Base-by-base conservation (phyloP, 2,113 vertebrate species). In the Brachionichthys hirsutus region DNA sequence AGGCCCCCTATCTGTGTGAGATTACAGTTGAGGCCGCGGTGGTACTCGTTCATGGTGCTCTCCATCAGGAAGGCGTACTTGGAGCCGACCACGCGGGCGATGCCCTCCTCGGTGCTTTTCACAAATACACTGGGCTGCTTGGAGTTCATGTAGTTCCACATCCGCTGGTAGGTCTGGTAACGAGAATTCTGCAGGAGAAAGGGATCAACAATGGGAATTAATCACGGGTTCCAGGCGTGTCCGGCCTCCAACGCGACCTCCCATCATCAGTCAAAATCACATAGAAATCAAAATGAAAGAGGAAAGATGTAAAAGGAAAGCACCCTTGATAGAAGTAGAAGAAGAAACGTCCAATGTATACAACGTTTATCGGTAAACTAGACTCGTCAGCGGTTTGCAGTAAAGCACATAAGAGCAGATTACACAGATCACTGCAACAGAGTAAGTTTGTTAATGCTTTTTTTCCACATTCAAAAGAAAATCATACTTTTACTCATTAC, bases 141-240 rank as follows among this genome's bases (percentile, higher is more conserved):
- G 0, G 94, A 95, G 80, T 95, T 90, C 95, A 96, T 96, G 87
- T 95, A 96, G 86, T 96, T 96, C 95, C 95, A 96, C 95, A 96
- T 96, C 3, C 95, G 91, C 88, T 96, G 94, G 78, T 96, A 96
- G 0, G 94, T 96, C 86, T 96, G 95, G 79, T 96, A 96, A 30
- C 94, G 81, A 0, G 94, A 96, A 71, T 95, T 96, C 95, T 96
- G 80, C 30, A 50, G 46, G 49, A 20, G 15, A 61, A 70, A 2
- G 13, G 50, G 2, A 62, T 46, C 9, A 48, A 53, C 13, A 51
- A 47, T 0, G 12, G 12, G 14, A 47, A 44, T 60, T 61, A 40
- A 17, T 34, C 45, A 46, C 20, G 8, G 40, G 48, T 14, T 48
- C 19, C 36, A 54, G 17, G 51, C 50, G 36, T 60, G 10, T 20